These are phyloP conservation scores for Drosophila eugracilis DNA, from an alignment of 1,140 invertebrate species.

Conservation along the genomic window DNA sequence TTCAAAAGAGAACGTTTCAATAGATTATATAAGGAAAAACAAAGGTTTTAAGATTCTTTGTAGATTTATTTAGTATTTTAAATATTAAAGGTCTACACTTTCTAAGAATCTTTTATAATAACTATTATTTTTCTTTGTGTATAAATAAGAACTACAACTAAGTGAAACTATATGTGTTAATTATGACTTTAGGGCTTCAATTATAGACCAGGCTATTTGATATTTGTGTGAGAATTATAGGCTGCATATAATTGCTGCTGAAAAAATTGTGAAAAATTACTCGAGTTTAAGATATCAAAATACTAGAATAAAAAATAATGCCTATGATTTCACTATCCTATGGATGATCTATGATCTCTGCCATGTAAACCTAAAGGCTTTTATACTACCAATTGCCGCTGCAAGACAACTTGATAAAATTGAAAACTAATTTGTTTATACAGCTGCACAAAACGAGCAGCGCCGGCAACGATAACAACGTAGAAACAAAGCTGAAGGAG, in stretches of 20 bases:
- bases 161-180: neutral
- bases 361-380: slow-evolving; percentile 14
- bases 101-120: neutral
- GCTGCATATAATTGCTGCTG: neutral
- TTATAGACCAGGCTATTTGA: slow-evolving; percentile 23
- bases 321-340: slow-evolving; percentile 3
- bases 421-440: slow-evolving; percentile 84
- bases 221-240: neutral
- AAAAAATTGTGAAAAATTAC: neutral
- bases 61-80: too few relatives aligned
- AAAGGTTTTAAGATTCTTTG: too few relatives aligned
- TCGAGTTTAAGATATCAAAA: neutral
- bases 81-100: too few relatives aligned
- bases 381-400: slow-evolving; percentile 35
- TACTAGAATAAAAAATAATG: neutral
- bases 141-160: too few relatives aligned
- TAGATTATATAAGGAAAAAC: neutral
- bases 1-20: neutral
- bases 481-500: slow-evolving; percentile 18
- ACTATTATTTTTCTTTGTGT: neutral
- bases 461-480: slow-evolving; percentile 69
- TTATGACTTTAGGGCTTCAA: slow-evolving; percentile 7
- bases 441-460: slow-evolving; percentile 80
- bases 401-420: slow-evolving; percentile 73
- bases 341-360: neutral